Evolutionary conservation across 2,113 vertebrate species (phyloP), one percentile per base, ranked within the genome.

Genomic region (Tichodroma muraria): DNA sequence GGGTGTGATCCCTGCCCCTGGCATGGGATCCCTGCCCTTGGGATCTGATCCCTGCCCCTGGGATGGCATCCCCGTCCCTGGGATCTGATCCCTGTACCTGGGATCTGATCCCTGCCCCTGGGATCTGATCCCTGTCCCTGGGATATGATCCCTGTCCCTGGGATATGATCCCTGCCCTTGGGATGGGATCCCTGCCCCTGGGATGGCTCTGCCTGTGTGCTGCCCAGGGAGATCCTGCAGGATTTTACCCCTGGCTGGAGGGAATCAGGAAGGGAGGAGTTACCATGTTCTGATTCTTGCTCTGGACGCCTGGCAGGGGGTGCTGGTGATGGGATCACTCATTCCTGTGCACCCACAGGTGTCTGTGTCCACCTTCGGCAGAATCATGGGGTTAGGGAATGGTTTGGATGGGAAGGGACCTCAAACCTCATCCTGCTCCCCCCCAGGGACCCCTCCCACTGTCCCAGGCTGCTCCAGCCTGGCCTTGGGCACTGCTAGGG

Each of bases 331-430:
- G 60, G 65, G 22, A 42, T 13, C 30, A 1, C 38, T 60, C 12
- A 0, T 23, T 45, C 17, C 5, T 9, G 6, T 3, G 18, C n/a
- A 20, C 47, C 10, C 4, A 1, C 15, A 3, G 16, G 4, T 6
- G 45, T 17, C 38, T 31, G n/a, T 15, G 6, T 14, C 21, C 5
- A 1, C 24, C 22, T 42, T 28, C 20, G 21, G 4, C 1, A 5
- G 61, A 42, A 35, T 31, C 14, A 0, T 3, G 27, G 54, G 31
- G 8, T 15, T 6, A 5, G 19, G 53, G 63, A 52, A 31, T 27
- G 33, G 11, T 37, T 42, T 57, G 44, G 44, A 10, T 14, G 2
- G 42, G 44, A 31, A 68, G 22, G 24, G 76, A 44, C 24, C 11
- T 7, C 6, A 53, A 18, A 44, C 1, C 49, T 7, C 9, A 35